A percentile compares a stretch with the other conserved stretches of the same genome.
These are phyloP conservation scores for Solenopsis invicta DNA, from an alignment of 1,140 invertebrate genomes.

Conservation along the genomic window DNA sequence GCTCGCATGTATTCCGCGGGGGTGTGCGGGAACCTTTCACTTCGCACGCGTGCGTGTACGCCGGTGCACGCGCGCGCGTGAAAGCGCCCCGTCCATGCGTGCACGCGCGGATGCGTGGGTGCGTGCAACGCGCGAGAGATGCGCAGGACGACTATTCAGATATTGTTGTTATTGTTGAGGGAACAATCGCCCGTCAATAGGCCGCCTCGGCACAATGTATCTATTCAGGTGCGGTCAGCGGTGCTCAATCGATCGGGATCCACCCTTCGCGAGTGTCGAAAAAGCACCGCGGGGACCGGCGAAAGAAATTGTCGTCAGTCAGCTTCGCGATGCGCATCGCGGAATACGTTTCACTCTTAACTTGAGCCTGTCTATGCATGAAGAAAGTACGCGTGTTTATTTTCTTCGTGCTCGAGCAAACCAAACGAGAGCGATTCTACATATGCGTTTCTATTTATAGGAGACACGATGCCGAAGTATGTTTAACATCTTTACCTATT, in stretches of 20 bases:
- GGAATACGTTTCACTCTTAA: background rate
- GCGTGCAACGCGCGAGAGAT: slow-evolving; percentile 83
- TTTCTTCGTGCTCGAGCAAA: background rate
- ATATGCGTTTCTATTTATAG: background rate
- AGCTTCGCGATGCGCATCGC: background rate
- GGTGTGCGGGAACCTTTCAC: slow-evolving; percentile 48
- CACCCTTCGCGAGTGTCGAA: slow-evolving; percentile 72
- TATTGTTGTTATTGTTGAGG: slow-evolving; percentile 87
- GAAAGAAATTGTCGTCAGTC: background rate
- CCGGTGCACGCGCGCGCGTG: slow-evolving; percentile 37
- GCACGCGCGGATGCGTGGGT: slow-evolving; percentile 74
- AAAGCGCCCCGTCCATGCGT: slow-evolving; percentile 64
- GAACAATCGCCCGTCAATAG: slow-evolving; percentile 87
- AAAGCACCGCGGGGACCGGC: slow-evolving; percentile 64
- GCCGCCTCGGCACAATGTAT: slow-evolving; percentile 86
- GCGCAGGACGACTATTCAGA: slow-evolving; percentile 85
- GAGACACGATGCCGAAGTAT: background rate
- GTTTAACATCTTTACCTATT: background rate
- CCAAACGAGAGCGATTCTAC: background rate
- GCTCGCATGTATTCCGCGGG: slow-evolving; percentile 43
- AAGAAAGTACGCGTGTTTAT: background rate
- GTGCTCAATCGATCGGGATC: slow-evolving; percentile 84
- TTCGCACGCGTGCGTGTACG: slow-evolving; percentile 50
- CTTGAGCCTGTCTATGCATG: background rate
- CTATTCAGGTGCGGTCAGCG: slow-evolving; percentile 86